Evolutionary conservation across 1,140 invertebrate species (phyloP).

Genomic region (Charaxes varanes): DNA sequence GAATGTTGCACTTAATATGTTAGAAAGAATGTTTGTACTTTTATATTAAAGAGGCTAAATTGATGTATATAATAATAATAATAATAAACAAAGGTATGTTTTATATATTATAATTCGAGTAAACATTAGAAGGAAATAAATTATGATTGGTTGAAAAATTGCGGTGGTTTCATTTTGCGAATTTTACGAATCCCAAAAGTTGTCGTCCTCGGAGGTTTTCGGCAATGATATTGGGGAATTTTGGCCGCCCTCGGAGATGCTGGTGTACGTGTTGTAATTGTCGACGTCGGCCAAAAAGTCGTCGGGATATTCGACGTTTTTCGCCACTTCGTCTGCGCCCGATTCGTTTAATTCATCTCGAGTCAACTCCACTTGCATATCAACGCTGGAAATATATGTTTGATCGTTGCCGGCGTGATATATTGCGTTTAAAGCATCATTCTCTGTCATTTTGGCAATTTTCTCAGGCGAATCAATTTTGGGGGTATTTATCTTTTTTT

Average conservation of each 20-base stretch:
- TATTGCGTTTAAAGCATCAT: conserved; percentile 36
- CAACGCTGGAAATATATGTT: conserved; percentile 24
- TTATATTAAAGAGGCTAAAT: conserved; percentile 49
- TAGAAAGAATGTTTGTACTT: conserved; percentile 59
- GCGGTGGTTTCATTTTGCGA: conserved; percentile 30
- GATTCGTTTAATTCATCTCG: conserved; percentile 22
- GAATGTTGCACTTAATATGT: conserved; percentile 31
- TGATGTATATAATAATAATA: conserved; percentile 32
- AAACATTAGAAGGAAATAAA: conserved; percentile 52
- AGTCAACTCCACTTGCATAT: conserved; percentile 26
- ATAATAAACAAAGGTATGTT: conserved; percentile 28
- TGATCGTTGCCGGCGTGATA: conserved; percentile 28
- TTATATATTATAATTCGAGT: conserved; percentile 56
- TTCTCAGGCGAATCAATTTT: conserved; percentile 18
- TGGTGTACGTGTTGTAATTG: conserved; percentile 37
- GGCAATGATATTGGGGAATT: conserved; percentile 42
- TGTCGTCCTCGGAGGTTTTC: conserved; percentile 48
- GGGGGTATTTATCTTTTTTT: not conserved
- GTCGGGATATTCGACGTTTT: conserved; percentile 35
- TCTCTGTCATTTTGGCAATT: conserved; percentile 23
- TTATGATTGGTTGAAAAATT: conserved; percentile 42
- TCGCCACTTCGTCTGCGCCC: conserved; percentile 25
- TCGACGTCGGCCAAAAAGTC: conserved; percentile 52
- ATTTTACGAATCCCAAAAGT: conserved; percentile 52
- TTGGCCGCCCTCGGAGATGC: conserved; percentile 32